These are phyloP conservation scores for Halcyon smyrnensis DNA, from an alignment of 2,797 vertebrate genomes.

Conservation along the genomic window DNA sequence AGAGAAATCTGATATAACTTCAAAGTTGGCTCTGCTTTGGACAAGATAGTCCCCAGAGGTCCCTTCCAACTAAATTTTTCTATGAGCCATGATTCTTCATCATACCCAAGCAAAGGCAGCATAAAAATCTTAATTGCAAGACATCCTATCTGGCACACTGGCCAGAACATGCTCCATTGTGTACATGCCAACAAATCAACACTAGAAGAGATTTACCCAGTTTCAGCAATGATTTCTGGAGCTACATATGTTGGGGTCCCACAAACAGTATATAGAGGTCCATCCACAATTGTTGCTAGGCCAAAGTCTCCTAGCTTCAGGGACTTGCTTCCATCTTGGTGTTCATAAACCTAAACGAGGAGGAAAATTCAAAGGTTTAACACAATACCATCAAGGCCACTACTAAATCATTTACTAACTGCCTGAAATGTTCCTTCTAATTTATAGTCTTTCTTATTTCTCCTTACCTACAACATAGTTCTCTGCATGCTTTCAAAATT, in stretches of 20 bases:
- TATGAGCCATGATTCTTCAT: neutral
- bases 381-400: neutral
- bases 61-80: neutral
- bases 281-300: conserved; percentile 92
- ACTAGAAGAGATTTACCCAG: conserved; percentile 82
- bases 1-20: neutral
- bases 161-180: neutral
- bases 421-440: neutral
- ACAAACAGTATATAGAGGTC: conserved; percentile 93
- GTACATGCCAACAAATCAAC: neutral
- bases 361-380: neutral
- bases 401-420: neutral
- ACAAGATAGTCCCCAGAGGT: neutral
- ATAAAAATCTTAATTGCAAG: neutral
- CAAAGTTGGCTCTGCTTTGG: neutral
- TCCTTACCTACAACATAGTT: neutral
- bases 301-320: conserved; percentile 96
- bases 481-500: neutral
- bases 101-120: neutral
- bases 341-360: conserved; percentile 90
- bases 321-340: conserved; percentile 93
- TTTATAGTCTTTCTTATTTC: neutral
- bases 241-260: conserved; percentile 98
- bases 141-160: neutral
- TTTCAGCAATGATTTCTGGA: conserved; percentile 95